Base-by-base conservation (phyloP, 2,888 invertebrate genomes). In the Cryptus armator region DNA sequence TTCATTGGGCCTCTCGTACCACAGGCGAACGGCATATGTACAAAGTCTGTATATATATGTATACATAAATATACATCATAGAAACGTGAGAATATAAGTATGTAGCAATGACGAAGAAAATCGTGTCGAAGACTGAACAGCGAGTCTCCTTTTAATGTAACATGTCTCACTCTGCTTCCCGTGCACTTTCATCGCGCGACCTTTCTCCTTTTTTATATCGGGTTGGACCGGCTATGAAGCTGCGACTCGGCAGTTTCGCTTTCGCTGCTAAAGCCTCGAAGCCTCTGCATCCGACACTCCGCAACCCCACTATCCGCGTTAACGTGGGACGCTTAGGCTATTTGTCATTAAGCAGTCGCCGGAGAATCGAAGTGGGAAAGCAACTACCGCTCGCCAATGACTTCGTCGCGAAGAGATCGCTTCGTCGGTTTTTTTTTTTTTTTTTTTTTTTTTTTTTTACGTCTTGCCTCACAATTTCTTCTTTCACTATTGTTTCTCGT, bases 141-240 rank as follows among this genome's bases (percentile, higher is more conserved):
- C 59, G 62, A 51, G 51, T 46, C 59, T 24, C 19, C 44, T 19
- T 68, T 53, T 24, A 19, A n/a, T 51, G n/a, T 4, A 12, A 46
- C 44, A 37, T 32, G 32, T 86, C 81, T 83, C 68, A 37, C 51
- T 82, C 81, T 59, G 76, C 62, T 56, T 62, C 80, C 81, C 84
- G 83, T 84, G 86, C 84, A 91, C 91, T 92, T 92, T 91, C 92
- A 90, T 91, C 89, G 85, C 67, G 14, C 88, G 88, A 89, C 90
- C 90, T 90, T 90, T 90, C 88, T 89, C 89, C 86, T 86, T 87
- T 80, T 80, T 68, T 64, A 19, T 51, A 71, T 64, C 66, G 59
- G 24, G 56, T 46, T 83, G 83, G 81, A 84, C 80, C 86, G n/a
- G 70, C 81, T 74, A 37, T 12, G 84, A 67, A 43, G 82, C 84